Base-by-base conservation (phyloP, 2,888 invertebrate species). In the Abrostola tripartita region DNA sequence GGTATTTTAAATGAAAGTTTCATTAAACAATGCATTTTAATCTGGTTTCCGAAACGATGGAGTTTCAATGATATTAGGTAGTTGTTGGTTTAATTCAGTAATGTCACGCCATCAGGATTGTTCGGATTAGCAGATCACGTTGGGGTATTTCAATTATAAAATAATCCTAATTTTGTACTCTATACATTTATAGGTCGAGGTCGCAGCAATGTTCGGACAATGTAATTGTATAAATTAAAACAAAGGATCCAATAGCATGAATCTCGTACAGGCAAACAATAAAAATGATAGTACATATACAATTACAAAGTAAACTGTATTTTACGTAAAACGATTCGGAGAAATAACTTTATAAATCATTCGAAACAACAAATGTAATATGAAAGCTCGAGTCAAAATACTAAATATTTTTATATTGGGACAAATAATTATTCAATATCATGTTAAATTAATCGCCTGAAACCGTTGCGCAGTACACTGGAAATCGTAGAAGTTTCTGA, bases 1-100 rank as follows among this genome's bases (percentile, higher is more conserved):
- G 69, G 65, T 70, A 78, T 78, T 78, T 80, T 69, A 64, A 78
- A 78, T 72, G 65, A 42, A 60, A 61, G 65, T 74, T 68, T 61
- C 40, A 37, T 40, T 54, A 63, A 59, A 77, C 68, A 74, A 79
- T 65, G 53, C 51, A 49, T 52, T 67, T 78, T 77, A 67, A 74
- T 68, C 63, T 64, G 47, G 52, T 64, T 68, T 38, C 67, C 37
- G 50, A 69, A 68, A 60, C 61, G 59, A 58, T 55, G 60, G 77
- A 76, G 76, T 73, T 72, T 76, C 10, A 37, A 36, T 55, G 54
- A 55, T 58, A 56, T 71, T 76, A 65, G 49, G 38, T 40, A 40
- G n/a, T 61, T 61, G 24, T 4, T 24, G 24, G 44, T 61, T 73
- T 73, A 61, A 61, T 73, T 76, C 59, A 24, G 47, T 73, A 8